Conservation (phyloP, 2,888 invertebrate genomes). For the Balanococcus diminutus region DNA sequence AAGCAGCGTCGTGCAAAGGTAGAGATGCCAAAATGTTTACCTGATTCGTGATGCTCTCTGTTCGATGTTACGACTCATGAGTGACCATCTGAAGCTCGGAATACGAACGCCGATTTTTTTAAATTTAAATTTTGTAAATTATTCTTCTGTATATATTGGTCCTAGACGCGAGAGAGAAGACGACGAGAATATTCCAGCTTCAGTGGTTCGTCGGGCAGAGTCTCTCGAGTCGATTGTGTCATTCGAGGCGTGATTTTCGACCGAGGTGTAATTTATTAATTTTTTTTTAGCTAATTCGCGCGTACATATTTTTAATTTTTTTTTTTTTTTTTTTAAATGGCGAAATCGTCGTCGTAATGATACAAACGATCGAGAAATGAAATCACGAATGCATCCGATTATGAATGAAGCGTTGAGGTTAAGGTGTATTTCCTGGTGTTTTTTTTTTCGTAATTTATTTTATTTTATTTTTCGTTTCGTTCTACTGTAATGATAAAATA, state of each 20-base stretch:
- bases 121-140: background rate
- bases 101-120: background rate
- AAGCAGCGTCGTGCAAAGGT: background rate
- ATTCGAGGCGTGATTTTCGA: background rate
- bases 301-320: no score
- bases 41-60: background rate
- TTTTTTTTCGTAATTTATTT: background rate
- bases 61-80: background rate
- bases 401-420: background rate
- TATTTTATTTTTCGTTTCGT: background rate
- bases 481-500: background rate
- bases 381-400: background rate
- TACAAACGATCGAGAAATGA: background rate
- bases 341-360: background rate
- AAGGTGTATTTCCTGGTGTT: background rate
- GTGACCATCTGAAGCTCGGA: background rate
- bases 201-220: background rate
- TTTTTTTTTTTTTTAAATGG: no score
- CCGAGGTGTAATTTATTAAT: background rate
- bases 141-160: background rate
- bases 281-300: background rate
- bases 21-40: background rate
- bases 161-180: no score
- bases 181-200: background rate
- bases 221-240: background rate